Base-by-base conservation (phyloP, 1,140 invertebrate species). In the Drosophila sproati region DNA sequence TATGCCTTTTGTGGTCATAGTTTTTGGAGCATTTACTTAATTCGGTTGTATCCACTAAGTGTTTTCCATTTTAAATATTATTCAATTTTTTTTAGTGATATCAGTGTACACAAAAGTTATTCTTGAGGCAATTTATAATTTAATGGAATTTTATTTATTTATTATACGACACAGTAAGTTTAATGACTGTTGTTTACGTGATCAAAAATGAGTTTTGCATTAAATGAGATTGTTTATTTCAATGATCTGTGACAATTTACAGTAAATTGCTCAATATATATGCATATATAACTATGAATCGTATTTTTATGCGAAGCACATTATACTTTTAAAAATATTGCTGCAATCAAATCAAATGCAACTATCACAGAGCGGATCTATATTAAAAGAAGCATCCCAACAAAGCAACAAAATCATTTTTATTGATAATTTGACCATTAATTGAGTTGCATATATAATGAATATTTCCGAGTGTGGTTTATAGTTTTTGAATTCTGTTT, bases 81-180 rank as follows among this genome's bases (percentile, higher is more conserved):
- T 34, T 4, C 34, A 2, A 34, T 4, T 34, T 39, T 43, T 41
- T 39, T 39, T 43, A 45, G 35, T 32, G n/a, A n/a, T 3, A 31
- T 35, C 2, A 64, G 47, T 10, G 37, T 10, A 71, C 56, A 32
- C 56, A 80, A 66, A 29, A 20, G 29, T 32, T 20, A 10, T 20
- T 1, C 34, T 28, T 48, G 37, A 57, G 47, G 69, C 68, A 78
- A 74, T 20, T 20, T 20, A 20, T 20, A 20, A 20, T 20, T 20
- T 20, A 20, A 20, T 20, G 20, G 20, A 20, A 20, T 20, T 20
- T 20, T 20, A 20, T 80, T 78, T 69, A 80, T 79, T 82, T 79
- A 82, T 87, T 82, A 82, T 81, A 82, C 82, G 82, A 87, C 79
- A 74, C 87, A 82, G 87, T 87, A 82, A 87, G 82, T 71, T 87